A percentile compares a stretch with the other conserved stretches of the same genome.
Evolutionary conservation across 1,140 invertebrate genomes (phyloP).

Genomic region (Contarinia nasturtii): DNA sequence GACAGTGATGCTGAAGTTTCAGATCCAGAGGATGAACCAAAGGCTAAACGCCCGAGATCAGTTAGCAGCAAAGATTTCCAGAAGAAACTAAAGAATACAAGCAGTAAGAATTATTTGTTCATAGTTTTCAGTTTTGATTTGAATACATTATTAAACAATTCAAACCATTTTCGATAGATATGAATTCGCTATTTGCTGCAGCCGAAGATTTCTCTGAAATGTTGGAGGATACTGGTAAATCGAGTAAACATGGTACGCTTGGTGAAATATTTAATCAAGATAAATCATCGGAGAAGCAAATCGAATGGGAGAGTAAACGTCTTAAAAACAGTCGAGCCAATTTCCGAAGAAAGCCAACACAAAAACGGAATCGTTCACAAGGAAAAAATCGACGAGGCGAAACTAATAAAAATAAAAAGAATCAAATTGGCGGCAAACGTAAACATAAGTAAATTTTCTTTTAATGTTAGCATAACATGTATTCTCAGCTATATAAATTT

Average conservation of each 20-base stretch:
- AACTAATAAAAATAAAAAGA: not conserved
- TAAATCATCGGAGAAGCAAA: constrained; percentile 40
- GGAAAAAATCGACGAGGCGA: not conserved
- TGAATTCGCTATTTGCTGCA: constrained; percentile 42
- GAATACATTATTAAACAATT: not conserved
- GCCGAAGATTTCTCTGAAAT: constrained; percentile 54
- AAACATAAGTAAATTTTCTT: not conserved
- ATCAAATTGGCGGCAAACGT: not conserved
- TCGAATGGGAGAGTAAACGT: constrained; percentile 43
- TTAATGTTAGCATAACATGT: not conserved
- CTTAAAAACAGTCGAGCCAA: not conserved
- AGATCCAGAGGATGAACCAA: constrained; percentile 10
- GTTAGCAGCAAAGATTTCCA: constrained; percentile 12
- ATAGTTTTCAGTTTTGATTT: no score
- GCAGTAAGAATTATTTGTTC: constrained; percentile 8
- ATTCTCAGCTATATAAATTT: no score
- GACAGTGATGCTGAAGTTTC: constrained; percentile 6
- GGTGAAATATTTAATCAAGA: constrained; percentile 40
- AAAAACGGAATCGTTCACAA: no score
- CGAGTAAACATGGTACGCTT: constrained; percentile 38
- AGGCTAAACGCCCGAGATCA: constrained; percentile 24
- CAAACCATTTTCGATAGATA: constrained; percentile 11
- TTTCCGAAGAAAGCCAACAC: no score
- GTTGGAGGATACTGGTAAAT: constrained; percentile 41
- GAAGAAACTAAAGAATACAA: constrained; percentile 18